Percentiles rank a stretch among this genome's conserved stretches.
Conservation (phyloP, 2,797 vertebrate genomes). For the Clarias pachynema region DNA sequence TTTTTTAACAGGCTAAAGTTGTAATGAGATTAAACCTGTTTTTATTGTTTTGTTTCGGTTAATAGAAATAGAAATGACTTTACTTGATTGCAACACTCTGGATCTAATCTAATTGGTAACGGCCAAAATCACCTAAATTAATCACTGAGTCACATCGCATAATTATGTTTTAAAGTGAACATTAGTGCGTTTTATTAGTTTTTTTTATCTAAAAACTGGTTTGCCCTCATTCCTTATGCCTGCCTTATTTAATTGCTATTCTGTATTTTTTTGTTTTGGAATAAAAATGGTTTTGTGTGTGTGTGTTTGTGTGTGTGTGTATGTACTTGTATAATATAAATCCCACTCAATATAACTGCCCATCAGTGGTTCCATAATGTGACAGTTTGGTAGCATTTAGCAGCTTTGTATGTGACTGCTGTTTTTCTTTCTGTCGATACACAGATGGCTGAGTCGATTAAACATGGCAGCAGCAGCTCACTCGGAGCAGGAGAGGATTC, state of each 20-base stretch:
- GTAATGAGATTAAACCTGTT: background rate
- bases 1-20: background rate
- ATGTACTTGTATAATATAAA: background rate
- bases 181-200: background rate
- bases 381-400: slow-evolving; percentile 19
- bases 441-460: slow-evolving; percentile 97
- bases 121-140: background rate
- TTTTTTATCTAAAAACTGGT: background rate
- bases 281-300: background rate
- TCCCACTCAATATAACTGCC: background rate
- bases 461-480: slow-evolving; percentile 93
- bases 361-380: slow-evolving; percentile 5
- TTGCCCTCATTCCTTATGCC: background rate
- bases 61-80: background rate
- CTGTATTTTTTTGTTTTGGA: background rate
- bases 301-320: background rate
- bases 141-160: background rate
- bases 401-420: slow-evolving; percentile 36
- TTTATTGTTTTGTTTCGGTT: background rate
- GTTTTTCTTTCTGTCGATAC: slow-evolving; percentile 63
- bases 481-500: slow-evolving; percentile 92
- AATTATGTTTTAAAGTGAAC: background rate
- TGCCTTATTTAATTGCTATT: background rate
- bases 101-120: background rate
- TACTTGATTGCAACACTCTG: background rate